Conservation (phyloP, 2,113 vertebrate genomes). For the Hyla sarda region DNA sequence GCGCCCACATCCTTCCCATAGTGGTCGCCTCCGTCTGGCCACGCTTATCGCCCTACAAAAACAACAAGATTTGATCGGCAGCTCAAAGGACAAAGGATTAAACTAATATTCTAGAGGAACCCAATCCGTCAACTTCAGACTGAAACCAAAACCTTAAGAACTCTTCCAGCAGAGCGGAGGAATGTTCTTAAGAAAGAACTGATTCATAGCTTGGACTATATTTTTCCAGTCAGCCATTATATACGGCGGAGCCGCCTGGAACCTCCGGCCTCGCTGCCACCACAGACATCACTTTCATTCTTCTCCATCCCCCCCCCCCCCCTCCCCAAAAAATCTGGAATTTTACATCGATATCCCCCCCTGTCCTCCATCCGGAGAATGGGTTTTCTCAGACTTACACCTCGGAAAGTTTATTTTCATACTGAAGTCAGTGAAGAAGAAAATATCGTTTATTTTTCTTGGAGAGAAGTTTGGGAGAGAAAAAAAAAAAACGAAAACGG, state of each 20-base stretch:
- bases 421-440: not conserved
- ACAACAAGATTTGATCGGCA: not conserved
- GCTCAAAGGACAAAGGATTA: not conserved
- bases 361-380: not conserved
- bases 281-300: not conserved
- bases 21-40: not conserved
- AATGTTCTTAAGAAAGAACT: constrained; percentile 11
- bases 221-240: constrained; percentile 22
- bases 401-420: not conserved
- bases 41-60: too few species aligned
- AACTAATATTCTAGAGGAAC: not conserved
- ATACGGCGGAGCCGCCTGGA: not conserved
- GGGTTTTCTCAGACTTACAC: not conserved
- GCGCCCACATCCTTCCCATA: not conserved
- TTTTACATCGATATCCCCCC: too few species aligned
- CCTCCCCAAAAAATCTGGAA: too few species aligned
- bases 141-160: not conserved
- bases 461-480: constrained; percentile 3
- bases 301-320: not conserved
- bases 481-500: not conserved
- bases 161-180: not conserved
- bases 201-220: not conserved
- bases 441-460: constrained; percentile 20
- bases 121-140: not conserved
- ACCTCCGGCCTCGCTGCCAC: not conserved